Percentiles rank a stretch among this genome's conserved stretches.
phyloP scores from a whole-genome alignment of 1,140 invertebrate species.

The Drosophila persimilis region DNA sequence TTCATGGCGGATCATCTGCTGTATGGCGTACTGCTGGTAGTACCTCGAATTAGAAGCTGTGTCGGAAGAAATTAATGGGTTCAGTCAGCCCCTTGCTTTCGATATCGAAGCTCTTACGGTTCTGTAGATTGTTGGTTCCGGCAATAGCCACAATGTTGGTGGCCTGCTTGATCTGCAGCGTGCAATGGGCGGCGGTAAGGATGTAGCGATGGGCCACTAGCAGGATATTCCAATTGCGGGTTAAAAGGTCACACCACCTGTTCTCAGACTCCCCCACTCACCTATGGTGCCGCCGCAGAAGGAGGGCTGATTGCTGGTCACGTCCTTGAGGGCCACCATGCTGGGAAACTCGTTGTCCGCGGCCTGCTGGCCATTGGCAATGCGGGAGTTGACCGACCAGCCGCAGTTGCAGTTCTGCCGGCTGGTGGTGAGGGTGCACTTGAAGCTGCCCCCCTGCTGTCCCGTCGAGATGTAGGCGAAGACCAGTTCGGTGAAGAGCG shows the following conservation, averaged over 20 bases:
- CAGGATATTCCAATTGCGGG: neutral
- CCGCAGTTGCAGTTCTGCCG: constrained; percentile 70
- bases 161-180: constrained; percentile 12
- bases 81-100: neutral
- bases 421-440: constrained; percentile 42
- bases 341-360: constrained; percentile 68
- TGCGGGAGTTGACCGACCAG: constrained; percentile 65
- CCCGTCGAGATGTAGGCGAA: constrained; percentile 67
- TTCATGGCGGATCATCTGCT: constrained; percentile 48
- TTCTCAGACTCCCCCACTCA: constrained; percentile 3
- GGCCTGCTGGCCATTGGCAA: constrained; percentile 64
- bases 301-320: constrained; percentile 6
- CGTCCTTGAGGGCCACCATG: constrained; percentile 66
- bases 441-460: constrained; percentile 48
- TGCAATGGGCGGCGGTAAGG: constrained; percentile 70
- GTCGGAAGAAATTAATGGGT: no score
- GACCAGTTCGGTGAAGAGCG: constrained; percentile 62
- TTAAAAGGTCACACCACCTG: no score
- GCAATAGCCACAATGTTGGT: constrained; percentile 56
- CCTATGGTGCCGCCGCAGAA: constrained; percentile 72
- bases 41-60: constrained; percentile 61
- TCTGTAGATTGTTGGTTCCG: constrained; percentile 54
- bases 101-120: constrained; percentile 42
- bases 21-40: constrained; percentile 54
- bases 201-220: constrained; percentile 66